Evolutionary conservation across 2,888 invertebrate species (phyloP), one percentile per base, ranked within the genome.

Genomic region (Himalopsyche anomala): DNA sequence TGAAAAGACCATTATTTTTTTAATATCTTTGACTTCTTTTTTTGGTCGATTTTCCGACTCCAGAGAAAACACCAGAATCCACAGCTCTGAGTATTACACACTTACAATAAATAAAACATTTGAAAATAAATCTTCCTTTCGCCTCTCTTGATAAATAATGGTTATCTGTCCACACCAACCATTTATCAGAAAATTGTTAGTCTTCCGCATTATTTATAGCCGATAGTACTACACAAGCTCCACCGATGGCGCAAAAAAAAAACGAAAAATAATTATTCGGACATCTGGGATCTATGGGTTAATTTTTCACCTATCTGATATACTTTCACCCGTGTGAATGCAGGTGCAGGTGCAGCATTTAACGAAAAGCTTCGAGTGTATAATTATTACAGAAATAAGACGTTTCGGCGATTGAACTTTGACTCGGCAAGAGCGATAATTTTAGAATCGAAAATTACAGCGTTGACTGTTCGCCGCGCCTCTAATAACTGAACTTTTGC

Each of bases 331-430:
- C 9, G 11, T 62, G 62, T 62, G 62, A 19, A n/a, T 9, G 62
- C 62, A 62, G 62, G 62, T 62, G 62, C 62, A 62, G 11, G 28
- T 28, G 11, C 19, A 28, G 62, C 28, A 19, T 28, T 19, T 62
- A 62, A 28, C 62, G 28, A 28, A 62, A 6, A 5, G 19, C 62
- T 62, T 62, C 3, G 6, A 11, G 62, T 62, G 3, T 62, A 62
- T 19, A 62, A 62, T 62, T 62, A 62, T 62, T 62, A 62, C 19
- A 4, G 62, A 62, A 62, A 62, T 19, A 62, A 62, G 62, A 62
- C 62, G 62, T 62, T 62, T 62, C 62, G 62, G 28, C 19, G 62
- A 62, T 62, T 62, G 62, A 62, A 62, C 62, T 62, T 62, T 62
- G 62, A 19, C 62, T 62, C 62, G 4, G 5, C 5, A 11, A 62